phyloP scores from a whole-genome alignment of 2,888 invertebrate species.

The Tiphia femorata region DNA sequence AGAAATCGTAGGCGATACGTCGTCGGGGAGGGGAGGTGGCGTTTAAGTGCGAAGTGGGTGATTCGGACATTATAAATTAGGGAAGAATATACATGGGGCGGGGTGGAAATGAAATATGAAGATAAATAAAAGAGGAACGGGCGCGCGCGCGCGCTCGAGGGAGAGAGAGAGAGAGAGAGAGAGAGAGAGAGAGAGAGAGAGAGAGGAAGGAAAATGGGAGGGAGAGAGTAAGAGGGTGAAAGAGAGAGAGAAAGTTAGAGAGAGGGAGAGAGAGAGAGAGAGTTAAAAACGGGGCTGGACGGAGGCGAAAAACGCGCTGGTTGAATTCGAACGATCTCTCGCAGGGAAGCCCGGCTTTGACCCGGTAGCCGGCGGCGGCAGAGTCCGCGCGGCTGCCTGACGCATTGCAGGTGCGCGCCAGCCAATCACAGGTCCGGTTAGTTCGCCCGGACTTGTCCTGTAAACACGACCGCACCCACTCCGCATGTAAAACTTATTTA shows the following conservation, averaged over 20 bases:
- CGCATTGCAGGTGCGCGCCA: constrained; percentile 89
- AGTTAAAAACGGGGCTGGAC: constrained; percentile 26
- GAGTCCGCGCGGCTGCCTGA: constrained; percentile 72
- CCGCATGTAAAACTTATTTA: constrained; percentile 47
- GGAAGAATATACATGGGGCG: too few relatives aligned
- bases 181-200: background rate
- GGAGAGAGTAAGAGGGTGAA: background rate
- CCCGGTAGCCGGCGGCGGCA: constrained; percentile 71
- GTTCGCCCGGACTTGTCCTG: constrained; percentile 73
- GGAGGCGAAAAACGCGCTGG: constrained; percentile 39
- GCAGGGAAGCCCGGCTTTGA: constrained; percentile 61
- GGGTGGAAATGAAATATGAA: background rate
- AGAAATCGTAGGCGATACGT: background rate
- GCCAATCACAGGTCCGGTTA: constrained; percentile 80
- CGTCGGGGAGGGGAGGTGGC: background rate
- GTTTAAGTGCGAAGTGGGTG: too few relatives aligned
- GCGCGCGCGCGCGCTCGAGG: too few relatives aligned
- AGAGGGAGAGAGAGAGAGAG: constrained; percentile 8
- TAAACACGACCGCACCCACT: constrained; percentile 77
- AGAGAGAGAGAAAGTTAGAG: background rate
- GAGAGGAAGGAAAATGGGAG: background rate
- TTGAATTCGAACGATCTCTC: constrained; percentile 44
- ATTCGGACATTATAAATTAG: too few relatives aligned
- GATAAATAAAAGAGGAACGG: background rate
- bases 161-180: constrained; percentile 16